Conservation (phyloP, 2,113 vertebrate genomes). For the Hydropotes inermis region DNA sequence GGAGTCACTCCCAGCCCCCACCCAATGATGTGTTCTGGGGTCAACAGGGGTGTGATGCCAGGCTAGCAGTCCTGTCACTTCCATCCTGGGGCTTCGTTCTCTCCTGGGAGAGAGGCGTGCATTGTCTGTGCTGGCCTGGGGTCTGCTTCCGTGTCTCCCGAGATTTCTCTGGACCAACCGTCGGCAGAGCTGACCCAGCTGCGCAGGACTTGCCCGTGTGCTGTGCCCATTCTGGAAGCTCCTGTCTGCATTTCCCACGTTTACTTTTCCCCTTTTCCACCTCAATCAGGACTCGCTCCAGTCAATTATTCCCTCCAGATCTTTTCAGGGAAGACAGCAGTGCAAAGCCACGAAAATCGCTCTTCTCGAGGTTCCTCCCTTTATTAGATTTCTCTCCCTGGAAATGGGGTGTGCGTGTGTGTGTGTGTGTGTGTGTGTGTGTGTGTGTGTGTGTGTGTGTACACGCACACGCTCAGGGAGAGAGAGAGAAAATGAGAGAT, state of each 20-base stretch:
- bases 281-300: background rate
- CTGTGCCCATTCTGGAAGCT: background rate
- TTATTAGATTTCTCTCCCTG: background rate
- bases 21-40: background rate
- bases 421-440: background rate
- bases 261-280: background rate
- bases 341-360: background rate
- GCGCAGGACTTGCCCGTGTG: rapidly evolving
- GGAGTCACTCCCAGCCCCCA: background rate
- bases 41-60: background rate
- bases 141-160: rapidly evolving
- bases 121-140: rapidly evolving
- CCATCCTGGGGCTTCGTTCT: rapidly evolving
- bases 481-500: too few species aligned
- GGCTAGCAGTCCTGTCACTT: too few species aligned
- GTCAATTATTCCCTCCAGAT: background rate
- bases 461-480: too few species aligned
- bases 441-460: background rate
- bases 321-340: background rate
- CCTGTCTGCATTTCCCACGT: rapidly evolving
- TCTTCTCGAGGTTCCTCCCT: background rate
- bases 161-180: background rate
- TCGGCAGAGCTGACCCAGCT: background rate
- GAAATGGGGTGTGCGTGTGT: too few species aligned
- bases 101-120: rapidly evolving